Percentiles rank a stretch among this genome's conserved stretches.
Conservation (phyloP, 2,888 invertebrate genomes). For the Nineta flava region DNA sequence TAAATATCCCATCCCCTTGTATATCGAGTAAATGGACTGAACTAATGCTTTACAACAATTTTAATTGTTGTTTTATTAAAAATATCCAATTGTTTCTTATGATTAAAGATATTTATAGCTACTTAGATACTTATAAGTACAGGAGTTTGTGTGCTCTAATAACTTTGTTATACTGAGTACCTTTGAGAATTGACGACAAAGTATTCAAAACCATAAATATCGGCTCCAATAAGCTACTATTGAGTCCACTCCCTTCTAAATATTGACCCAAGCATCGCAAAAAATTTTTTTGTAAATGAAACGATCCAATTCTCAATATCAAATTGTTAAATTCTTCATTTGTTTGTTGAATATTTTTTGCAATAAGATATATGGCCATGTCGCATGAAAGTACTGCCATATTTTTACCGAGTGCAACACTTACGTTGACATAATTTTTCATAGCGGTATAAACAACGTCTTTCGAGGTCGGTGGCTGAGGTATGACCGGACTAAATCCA, state of each 20-base stretch:
- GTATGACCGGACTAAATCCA: constrained; percentile 13
- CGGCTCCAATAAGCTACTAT: constrained; percentile 14
- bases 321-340: background rate
- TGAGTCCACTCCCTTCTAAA: constrained; percentile 14
- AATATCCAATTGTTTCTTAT: background rate
- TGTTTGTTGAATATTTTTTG: constrained; percentile 13
- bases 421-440: constrained; percentile 12
- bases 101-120: background rate
- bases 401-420: constrained; percentile 9
- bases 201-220: constrained; percentile 13
- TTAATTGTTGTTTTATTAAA: background rate
- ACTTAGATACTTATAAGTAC: constrained; percentile 10
- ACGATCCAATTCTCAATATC: constrained; percentile 10
- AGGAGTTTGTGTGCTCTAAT: constrained; percentile 13
- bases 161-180: constrained; percentile 14
- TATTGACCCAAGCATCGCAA: constrained; percentile 15
- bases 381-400: constrained; percentile 12
- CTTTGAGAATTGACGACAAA: constrained; percentile 14
- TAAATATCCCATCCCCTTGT: background rate
- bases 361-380: constrained; percentile 12
- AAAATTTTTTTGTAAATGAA: constrained; percentile 16
- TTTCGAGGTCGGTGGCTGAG: constrained; percentile 12
- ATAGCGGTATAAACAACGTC: constrained; percentile 13
- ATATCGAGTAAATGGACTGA: background rate
- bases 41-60: background rate